Conservation (phyloP, 2,113 vertebrate genomes). For the Cepphus grylle region DNA sequence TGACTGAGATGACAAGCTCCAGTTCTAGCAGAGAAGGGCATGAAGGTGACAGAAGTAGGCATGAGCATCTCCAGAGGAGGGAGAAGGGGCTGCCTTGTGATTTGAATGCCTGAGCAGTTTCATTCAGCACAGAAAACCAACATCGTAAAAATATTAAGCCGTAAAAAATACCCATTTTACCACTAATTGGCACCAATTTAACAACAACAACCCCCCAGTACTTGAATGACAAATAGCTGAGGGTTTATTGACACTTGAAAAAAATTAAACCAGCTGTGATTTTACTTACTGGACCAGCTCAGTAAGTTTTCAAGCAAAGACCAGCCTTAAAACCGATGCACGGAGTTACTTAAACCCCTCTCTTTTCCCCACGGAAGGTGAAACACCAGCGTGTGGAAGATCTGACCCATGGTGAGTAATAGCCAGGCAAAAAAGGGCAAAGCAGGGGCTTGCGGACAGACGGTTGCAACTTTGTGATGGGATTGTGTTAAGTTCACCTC, state of each 20-base stretch:
- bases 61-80: neutral
- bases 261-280: neutral
- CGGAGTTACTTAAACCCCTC: neutral
- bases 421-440: neutral
- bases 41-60: neutral
- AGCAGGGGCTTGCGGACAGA: accelerated
- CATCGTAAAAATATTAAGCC: neutral
- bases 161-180: neutral
- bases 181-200: neutral
- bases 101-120: neutral
- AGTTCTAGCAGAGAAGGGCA: neutral
- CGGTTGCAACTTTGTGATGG: neutral
- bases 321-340: neutral
- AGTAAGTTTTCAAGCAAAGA: neutral
- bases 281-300: neutral
- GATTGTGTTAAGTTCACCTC: neutral
- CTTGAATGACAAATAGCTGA: neutral
- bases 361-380: neutral
- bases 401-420: neutral
- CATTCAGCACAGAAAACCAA: neutral
- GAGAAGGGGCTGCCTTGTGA: neutral
- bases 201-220: neutral
- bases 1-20: neutral
- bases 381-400: neutral
- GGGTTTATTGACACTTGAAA: neutral